Conservation (phyloP, 1,140 invertebrate species). For the Drosophila quadrilineata region DNA sequence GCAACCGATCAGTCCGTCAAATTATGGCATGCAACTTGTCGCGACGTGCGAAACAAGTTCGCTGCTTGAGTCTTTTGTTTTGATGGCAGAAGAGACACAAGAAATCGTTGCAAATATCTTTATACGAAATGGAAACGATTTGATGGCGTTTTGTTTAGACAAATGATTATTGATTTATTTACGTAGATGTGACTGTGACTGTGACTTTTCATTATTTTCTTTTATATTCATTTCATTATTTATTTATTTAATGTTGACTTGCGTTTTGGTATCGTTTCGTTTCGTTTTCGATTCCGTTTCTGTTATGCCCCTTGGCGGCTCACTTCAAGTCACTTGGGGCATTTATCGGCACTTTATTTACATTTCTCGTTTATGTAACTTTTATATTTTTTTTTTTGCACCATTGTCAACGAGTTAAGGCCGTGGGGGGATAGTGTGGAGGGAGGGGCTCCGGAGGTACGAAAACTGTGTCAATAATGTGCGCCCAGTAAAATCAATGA, state of each 20-base stretch:
- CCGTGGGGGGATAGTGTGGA: background rate
- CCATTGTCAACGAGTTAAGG: background rate
- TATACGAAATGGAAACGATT: slow-evolving; percentile 39
- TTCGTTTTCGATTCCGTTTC: slow-evolving; percentile 35
- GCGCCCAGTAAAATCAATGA: slow-evolving; percentile 57
- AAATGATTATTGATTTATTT: slow-evolving; percentile 55
- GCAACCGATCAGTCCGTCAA: slow-evolving; percentile 7
- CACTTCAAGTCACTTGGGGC: slow-evolving; percentile 13
- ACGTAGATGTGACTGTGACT: too few species aligned
- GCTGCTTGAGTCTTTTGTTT: slow-evolving; percentile 65
- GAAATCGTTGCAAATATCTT: background rate
- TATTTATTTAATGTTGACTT: too few species aligned
- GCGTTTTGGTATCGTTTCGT: slow-evolving; percentile 23
- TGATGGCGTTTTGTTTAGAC: slow-evolving; percentile 48
- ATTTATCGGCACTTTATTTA: slow-evolving; percentile 37
- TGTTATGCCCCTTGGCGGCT: slow-evolving; percentile 15
- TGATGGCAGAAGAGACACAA: background rate
- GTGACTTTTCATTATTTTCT: too few species aligned
- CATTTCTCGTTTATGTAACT: slow-evolving; percentile 64
- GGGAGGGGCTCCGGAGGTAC: background rate
- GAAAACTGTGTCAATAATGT: slow-evolving; percentile 72
- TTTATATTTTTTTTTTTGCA: slow-evolving; percentile 19
- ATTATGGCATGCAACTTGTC: slow-evolving; percentile 41
- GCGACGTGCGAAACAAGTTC: slow-evolving; percentile 39
- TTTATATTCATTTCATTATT: too few species aligned